Conservation (phyloP, 1,140 invertebrate species). For the Pseudoatta argentina region DNA sequence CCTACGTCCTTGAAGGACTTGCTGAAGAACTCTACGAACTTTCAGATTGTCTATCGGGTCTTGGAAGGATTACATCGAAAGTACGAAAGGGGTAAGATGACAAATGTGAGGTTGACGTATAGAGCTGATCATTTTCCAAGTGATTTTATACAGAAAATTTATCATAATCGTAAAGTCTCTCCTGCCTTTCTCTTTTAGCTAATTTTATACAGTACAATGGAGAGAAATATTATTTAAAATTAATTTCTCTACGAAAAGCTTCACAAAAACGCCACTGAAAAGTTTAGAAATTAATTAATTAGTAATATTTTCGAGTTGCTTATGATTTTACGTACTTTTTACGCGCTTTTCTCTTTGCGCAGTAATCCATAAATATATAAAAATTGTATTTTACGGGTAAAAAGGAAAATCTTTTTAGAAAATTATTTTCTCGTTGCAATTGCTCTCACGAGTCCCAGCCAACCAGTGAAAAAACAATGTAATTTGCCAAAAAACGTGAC, state of each 20-base stretch:
- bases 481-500: not conserved
- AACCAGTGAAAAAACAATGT: not conserved
- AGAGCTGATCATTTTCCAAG: not conserved
- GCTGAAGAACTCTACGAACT: not conserved
- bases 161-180: not conserved
- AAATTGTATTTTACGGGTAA: not conserved
- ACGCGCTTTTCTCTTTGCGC: not conserved
- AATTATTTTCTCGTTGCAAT: not conserved
- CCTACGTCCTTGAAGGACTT: slow-evolving; percentile 54
- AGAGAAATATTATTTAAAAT: not conserved
- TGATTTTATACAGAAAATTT: not conserved
- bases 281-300: not conserved
- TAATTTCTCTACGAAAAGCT: not conserved
- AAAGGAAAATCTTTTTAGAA: not conserved
- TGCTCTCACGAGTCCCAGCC: not conserved
- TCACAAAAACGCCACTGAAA: not conserved
- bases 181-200: not conserved
- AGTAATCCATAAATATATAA: not conserved
- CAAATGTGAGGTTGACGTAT: slow-evolving; percentile 1
- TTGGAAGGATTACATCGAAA: slow-evolving; percentile 16
- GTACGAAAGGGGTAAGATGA: slow-evolving; percentile 1
- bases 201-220: not conserved
- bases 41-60: not conserved
- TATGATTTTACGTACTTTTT: not conserved
- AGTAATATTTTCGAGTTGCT: not conserved